Base-by-base conservation (phyloP, 2,797 vertebrate genomes). In the Sandelia bainsii region DNA sequence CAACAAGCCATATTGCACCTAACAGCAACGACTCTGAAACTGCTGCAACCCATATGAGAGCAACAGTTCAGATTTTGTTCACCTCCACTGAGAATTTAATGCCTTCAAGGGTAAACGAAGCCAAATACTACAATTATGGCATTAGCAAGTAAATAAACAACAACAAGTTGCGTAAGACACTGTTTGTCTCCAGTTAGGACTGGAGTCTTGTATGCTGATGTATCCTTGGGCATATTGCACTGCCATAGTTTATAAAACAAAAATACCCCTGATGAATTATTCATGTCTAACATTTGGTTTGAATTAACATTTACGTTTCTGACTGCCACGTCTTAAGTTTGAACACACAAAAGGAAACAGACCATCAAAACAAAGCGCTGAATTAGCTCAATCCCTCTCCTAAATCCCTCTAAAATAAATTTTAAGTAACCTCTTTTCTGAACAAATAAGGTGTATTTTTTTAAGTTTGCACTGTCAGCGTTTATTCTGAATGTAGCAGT, bases 201-300 rank as follows among this genome's bases (percentile, higher is more conserved):
- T 17, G 25, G 49, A 75, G 62, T 34, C 51, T 58, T 44, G n/a
- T 14, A 27, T 11, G 7, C 53, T 40, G 69, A 64, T 46, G 32
- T 53, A 23, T 74, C 68, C 45, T 70, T 20, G 27, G 80, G 68
- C 61, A 48, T 16, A 51, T 16, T 9, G 34, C 53, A n/a, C 69
- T 42, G 69, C 57, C 62, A 62, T 73, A 69, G 68, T 68, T 85
- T 87, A 75, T 80, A 60, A 79, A 83, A 85, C 61, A 23, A 64
- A 81, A 89, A 73, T 65, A 71, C 32, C 60, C 6, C 68, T 48
- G 34, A 75, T 87, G 61, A 78, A 89, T 87, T 80, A 89, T 89
- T 86, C 72, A 89, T 72, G 70, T 67, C 1, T 1, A 70, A 83
- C 85, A 90, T 88, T 80, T 89, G 89, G 81, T 80, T 84, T 77